These are phyloP conservation scores for Paelopatides confundens DNA, from an alignment of 53 echinoderm and acorn worm genomes.

Conservation along the genomic window DNA sequence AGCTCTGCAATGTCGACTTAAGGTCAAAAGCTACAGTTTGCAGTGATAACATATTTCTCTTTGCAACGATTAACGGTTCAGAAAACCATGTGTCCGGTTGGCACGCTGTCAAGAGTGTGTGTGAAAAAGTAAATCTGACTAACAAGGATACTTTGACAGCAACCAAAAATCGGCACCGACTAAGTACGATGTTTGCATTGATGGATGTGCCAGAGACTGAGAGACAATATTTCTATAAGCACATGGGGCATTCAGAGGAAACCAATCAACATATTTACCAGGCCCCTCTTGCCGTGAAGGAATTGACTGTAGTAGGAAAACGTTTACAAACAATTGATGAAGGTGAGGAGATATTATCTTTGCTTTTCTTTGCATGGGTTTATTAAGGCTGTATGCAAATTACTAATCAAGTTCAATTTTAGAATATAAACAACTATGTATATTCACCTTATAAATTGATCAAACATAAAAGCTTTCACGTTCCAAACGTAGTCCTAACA, in stretches of 20 bases:
- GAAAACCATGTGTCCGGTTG: constrained; percentile 11
- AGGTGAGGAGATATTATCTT: not conserved
- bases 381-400: too few species aligned
- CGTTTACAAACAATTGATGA: constrained; percentile 67
- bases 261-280: constrained; percentile 76
- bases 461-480: too few species aligned
- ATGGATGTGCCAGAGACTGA: constrained; percentile 63
- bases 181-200: constrained; percentile 44
- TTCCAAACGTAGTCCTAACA: too few species aligned
- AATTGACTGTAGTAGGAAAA: constrained; percentile 72
- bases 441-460: too few species aligned
- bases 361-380: too few species aligned
- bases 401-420: too few species aligned
- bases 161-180: not conserved
- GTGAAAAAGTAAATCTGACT: not conserved
- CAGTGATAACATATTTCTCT: not conserved
- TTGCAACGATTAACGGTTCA: not conserved
- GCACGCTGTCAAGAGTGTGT: constrained; percentile 7
- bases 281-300: constrained; percentile 77
- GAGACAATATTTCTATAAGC: constrained; percentile 71
- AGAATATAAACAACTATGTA: too few species aligned
- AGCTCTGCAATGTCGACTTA: not conserved
- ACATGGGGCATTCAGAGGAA: constrained; percentile 76
- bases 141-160: constrained; percentile 4
- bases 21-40: not conserved